These are phyloP conservation scores for Gallinago paraguaiae DNA, from an alignment of 2,113 vertebrate genomes.

Conservation along the genomic window DNA sequence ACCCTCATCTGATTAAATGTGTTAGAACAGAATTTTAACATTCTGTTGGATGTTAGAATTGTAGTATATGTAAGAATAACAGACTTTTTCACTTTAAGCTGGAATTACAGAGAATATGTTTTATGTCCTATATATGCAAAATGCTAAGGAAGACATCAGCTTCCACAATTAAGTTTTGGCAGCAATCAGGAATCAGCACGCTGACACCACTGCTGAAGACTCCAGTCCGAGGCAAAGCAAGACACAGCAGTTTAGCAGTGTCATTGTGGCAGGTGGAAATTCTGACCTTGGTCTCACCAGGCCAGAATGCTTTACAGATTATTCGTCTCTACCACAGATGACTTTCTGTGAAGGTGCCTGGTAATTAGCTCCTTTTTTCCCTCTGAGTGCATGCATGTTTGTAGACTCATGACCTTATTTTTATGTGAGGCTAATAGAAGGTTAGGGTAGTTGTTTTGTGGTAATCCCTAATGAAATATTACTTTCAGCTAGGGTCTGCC, in stretches of 20 bases:
- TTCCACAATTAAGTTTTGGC: not conserved
- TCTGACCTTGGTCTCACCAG: not conserved
- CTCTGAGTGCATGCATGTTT: not conserved
- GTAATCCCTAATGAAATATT: not conserved
- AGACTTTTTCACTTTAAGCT: not conserved
- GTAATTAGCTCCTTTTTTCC: not conserved
- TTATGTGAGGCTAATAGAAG: not conserved
- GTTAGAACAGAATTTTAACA: not conserved
- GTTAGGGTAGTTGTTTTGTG: not conserved
- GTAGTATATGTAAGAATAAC: not conserved
- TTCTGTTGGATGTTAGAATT: not conserved
- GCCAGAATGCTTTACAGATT: not conserved
- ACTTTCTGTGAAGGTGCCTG: not conserved
- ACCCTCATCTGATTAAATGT: not conserved
- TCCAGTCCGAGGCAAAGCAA: not conserved
- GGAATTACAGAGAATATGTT: not conserved
- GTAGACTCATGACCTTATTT: not conserved
- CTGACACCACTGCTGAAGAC: not conserved
- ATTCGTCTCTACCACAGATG: accelerated
- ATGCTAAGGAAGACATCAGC: not conserved
- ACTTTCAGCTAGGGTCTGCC: not conserved
- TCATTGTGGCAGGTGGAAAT: accelerated
- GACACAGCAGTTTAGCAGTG: not conserved
- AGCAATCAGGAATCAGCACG: not conserved
- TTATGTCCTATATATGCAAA: not conserved